Base-by-base conservation (phyloP, 2,113 vertebrate species). In the Coregonus clupeaformis region DNA sequence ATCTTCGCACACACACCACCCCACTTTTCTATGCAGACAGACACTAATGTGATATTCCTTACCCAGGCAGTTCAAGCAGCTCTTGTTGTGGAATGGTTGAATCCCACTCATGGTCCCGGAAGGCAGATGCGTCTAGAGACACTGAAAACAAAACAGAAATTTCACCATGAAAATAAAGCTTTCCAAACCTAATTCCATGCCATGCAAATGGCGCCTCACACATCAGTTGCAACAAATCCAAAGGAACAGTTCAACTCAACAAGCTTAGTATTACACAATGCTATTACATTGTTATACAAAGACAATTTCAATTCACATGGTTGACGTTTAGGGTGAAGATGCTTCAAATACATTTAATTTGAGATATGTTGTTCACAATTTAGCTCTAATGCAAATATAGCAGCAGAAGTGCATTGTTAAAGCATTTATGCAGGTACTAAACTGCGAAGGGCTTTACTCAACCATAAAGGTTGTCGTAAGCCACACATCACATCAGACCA, bases 61-160 rank as follows among this genome's bases (percentile, higher is more conserved):
- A 98, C 97, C 95, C 94, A 85, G 88, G 87, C 3, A 94, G 89
- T 77, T 90, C 93, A 0, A 91, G 75, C 0, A 91, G 75, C 0
- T 95, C 94, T 69, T 93, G 94, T 79, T 93, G 82, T 0, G 94
- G 92, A 77, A 93, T 87, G 27, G 87, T 89, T 0, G 92, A 93
- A 81, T 97, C 95, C 89, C 93, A 91, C 84, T 92, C 87, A 68
- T 85, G 30, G 0, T 92, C 92, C 0, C 68, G 76, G 63, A 68
- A 69, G 36, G 69, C 75, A 1, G 68, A 75, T 29, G 55, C 55
- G 32, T 80, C 84, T 86, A 78, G 29, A 78, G 71, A 69, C 67
- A 20, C 32, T 76, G 2, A 73, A 73, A 77, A 52, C 2, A 25
- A 25, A 69, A 69, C 2, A 69, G 29, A 68, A 22, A 22, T 42